Evolutionary conservation across 2,797 vertebrate species (phyloP).

Genomic region (Sebastes diaconus): DNA sequence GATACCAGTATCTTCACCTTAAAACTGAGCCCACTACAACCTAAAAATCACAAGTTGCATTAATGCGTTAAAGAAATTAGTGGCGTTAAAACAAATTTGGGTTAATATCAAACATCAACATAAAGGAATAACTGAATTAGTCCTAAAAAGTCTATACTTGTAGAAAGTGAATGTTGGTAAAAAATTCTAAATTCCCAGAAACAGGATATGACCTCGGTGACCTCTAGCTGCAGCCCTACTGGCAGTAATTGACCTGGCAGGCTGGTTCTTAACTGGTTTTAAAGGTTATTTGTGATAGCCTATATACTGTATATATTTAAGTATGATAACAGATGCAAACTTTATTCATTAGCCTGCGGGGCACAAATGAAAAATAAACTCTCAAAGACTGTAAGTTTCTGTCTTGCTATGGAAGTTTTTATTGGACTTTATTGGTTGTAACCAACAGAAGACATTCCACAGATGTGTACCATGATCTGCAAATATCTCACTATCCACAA

Average conservation of each 20-base stretch:
- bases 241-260: neutral
- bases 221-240: neutral
- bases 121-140: neutral
- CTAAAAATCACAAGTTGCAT: too few species aligned
- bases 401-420: too few species aligned
- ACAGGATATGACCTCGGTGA: neutral
- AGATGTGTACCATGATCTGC: too few species aligned
- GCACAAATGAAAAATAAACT: neutral
- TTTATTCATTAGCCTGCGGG: too few species aligned
- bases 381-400: neutral
- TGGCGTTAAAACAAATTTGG: too few species aligned
- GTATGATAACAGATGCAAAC: neutral
- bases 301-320: neutral
- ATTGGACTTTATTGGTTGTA: too few species aligned
- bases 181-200: neutral
- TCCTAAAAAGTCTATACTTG: neutral
- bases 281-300: neutral
- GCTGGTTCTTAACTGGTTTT: neutral
- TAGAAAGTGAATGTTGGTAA: neutral
- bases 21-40: too few species aligned
- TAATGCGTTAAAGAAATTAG: too few species aligned
- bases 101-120: neutral
- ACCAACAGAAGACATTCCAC: too few species aligned
- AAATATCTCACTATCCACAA: too few species aligned
- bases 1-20: too few species aligned